Base-by-base conservation (phyloP, 2,113 vertebrate genomes). In the Solea solea region DNA sequence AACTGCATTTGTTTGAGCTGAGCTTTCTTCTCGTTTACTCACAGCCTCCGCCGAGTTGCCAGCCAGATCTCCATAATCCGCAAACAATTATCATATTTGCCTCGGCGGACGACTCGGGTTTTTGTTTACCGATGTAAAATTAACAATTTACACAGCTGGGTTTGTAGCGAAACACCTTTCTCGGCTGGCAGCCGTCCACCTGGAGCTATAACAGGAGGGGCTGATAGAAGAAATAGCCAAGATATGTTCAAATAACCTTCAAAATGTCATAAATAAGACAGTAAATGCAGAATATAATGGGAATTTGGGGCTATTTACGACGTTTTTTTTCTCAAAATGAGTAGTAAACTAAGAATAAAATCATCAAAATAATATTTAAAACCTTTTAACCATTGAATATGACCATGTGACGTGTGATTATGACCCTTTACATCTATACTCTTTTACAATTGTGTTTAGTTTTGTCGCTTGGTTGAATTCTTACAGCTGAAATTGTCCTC, bases 81-180 rank as follows among this genome's bases (percentile, higher is more conserved):
- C 90, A 92, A 92, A 92, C 89, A 92, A 90, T 91, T 90, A 90
- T 91, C 90, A 90, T 90, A 91, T 92, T 92, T 92, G 91, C 86
- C 88, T 91, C 81, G 74, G 82, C 54, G 80, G 89, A 91, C 72
- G 40, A 88, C 83, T 90, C 85, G 71, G 82, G 73, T 87, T 89
- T 89, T 85, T 90, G 90, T 92, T 92, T 89, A 88, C 90, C 70
- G 80, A 91, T 83, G 88, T 72, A 87, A 88, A 91, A 90, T 91
- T 82, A 90, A 90, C 90, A 91, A 91, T 91, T 90, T 91, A 81
- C 90, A 91, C 90, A 91, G 91, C 90, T 91, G 89, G 86, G 72
- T 81, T 86, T 88, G 88, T 90, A 86, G 75, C 77, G 64, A 90
- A 85, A 85, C 88, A 87, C 86, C 85, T 88, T 89, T 81, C 82